Conservation (phyloP, 2,113 vertebrate genomes). For the Piprites chloris region DNA sequence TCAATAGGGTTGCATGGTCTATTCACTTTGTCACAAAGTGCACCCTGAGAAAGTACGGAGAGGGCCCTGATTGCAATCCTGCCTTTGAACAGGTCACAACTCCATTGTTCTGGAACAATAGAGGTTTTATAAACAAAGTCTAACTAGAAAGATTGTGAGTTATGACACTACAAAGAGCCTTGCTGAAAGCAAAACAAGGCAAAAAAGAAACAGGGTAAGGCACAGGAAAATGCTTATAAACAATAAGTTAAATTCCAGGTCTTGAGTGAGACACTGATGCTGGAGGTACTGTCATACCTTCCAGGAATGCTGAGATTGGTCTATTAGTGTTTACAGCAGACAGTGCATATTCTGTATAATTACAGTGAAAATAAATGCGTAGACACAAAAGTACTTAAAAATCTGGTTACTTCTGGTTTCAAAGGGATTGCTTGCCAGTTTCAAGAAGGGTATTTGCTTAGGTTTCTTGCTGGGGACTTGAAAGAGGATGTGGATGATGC, state of each 20-base stretch:
- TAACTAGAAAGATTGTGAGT: conserved; percentile 29
- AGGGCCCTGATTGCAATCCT: conserved; percentile 1
- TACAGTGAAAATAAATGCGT: background rate
- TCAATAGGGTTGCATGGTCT: conserved; percentile 37
- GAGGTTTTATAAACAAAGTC: conserved; percentile 50
- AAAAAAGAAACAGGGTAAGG: background rate
- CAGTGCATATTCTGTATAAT: background rate
- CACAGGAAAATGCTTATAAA: background rate
- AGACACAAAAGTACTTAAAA: background rate
- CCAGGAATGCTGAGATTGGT: background rate
- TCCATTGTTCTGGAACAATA: conserved; percentile 54
- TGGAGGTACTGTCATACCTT: background rate
- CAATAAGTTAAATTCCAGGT: background rate
- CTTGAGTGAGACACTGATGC: background rate
- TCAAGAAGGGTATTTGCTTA: background rate
- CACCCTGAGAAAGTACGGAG: conserved; percentile 45
- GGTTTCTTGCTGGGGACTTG: background rate
- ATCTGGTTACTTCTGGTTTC: background rate
- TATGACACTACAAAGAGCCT: conserved; percentile 19
- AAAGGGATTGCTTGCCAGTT: background rate
- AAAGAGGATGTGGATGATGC: background rate
- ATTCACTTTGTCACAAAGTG: conserved; percentile 38
- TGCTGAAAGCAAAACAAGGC: conserved; percentile 23
- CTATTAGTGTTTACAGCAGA: background rate
- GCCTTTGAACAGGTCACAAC: conserved; percentile 8